Evolutionary conservation across 2,113 vertebrate genomes (phyloP), one percentile per base, ranked within the genome.

Genomic region (Tragelaphus imberbis): DNA sequence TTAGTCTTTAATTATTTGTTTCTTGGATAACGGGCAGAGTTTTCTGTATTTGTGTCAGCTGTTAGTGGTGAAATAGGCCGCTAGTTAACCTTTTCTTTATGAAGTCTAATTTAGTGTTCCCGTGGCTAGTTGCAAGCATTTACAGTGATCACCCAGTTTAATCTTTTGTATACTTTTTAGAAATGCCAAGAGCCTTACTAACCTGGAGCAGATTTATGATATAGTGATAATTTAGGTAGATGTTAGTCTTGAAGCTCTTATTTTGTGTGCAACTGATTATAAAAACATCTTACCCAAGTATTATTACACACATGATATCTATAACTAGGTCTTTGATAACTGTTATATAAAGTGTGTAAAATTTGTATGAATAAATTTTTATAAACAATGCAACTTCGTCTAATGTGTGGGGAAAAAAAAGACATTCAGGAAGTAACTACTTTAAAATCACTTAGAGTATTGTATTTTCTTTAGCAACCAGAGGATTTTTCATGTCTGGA

Each of bases 281-380:
- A 98, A 98, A 99, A 99, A 99, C 98, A 99, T 98, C 97, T 99
- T 99, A 99, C 99, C 98, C 98, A 98, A 99, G 99, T 99, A 99
- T 99, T 98, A 99, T 98, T 99, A 99, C 99, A 99, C 99, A 99
- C 99, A 99, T 99, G 97, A 98, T 99, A 99, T 99, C 98, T 98
- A 99, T 98, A 99, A 99, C 96, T 99, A 99, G 99, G 99, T 98
- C 99, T 99, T 99, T 99, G 99, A 99, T 99, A 99, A 99, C 99
- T 99, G 99, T 99, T 99, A 99, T 99, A 98, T 98, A 99, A 99
- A 99, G 99, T 99, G 99, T 99, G 99, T 99, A 99, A 99, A 99
- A 99, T 99, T 99, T 99, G 99, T 99, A 99, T 99, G 99, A 99
- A 99, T 99, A 99, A 99, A 99, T 99, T 99, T 99, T 99, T 99